A percentile compares a stretch with the other conserved stretches of the same genome.
Evolutionary conservation across 1,140 invertebrate species (phyloP).

Genomic region (Agraylea sexmaculata): DNA sequence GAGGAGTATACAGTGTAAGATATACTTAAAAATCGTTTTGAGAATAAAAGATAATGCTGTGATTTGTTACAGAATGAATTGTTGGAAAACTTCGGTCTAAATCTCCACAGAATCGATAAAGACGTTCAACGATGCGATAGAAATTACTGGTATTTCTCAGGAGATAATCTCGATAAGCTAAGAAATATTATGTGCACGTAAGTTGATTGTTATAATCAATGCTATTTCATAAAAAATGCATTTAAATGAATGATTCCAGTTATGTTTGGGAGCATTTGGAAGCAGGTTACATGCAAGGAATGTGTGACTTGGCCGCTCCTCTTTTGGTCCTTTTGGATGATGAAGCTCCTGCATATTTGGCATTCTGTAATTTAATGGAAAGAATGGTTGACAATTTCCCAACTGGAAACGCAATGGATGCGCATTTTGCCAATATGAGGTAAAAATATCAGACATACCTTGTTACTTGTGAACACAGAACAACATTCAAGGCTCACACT

Average conservation of each 20-base stretch:
- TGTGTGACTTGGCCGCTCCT: conserved; percentile 92
- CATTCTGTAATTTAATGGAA: conserved; percentile 84
- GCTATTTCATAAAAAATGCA: background rate
- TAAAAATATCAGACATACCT: too few relatives aligned
- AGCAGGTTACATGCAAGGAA: conserved; percentile 82
- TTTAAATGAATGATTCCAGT: conserved; percentile 32
- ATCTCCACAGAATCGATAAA: conserved; percentile 91
- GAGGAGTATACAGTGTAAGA: conserved; percentile 75
- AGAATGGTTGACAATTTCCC: conserved; percentile 88
- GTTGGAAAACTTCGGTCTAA: conserved; percentile 76
- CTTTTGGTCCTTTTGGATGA: conserved; percentile 86
- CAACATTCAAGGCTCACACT: too few relatives aligned
- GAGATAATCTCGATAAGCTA: conserved; percentile 85
- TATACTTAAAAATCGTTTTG: conserved; percentile 2
- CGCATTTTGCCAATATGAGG: conserved; percentile 91
- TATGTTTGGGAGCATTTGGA: conserved; percentile 92
- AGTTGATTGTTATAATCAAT: conserved; percentile 30
- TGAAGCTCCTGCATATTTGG: conserved; percentile 82
- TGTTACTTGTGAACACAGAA: too few relatives aligned
- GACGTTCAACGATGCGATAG: conserved; percentile 91
- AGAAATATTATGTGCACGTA: conserved; percentile 94
- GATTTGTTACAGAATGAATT: conserved; percentile 69
- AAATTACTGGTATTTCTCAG: conserved; percentile 83
- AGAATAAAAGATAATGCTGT: too few relatives aligned
- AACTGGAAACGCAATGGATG: conserved; percentile 85